These are phyloP conservation scores for Pelosia muscerda DNA, from an alignment of 2,888 invertebrate species.

Conservation along the genomic window DNA sequence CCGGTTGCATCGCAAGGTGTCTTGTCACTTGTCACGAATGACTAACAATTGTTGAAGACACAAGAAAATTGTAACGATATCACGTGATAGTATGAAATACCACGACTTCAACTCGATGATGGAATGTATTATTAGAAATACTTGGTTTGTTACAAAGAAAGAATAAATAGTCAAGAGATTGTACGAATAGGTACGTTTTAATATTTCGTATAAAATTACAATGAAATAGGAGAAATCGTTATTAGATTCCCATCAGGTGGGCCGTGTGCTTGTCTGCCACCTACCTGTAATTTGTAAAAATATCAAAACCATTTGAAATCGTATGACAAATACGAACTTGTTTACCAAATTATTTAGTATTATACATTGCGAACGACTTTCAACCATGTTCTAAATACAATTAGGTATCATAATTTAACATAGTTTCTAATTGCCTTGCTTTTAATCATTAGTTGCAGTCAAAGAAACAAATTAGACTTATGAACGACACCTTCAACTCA, in stretches of 20 bases:
- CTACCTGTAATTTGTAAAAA: background rate
- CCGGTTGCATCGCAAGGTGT: slow-evolving; percentile 66
- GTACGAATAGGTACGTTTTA: background rate
- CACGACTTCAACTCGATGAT: slow-evolving; percentile 41
- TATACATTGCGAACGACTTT: background rate
- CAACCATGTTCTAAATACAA: slow-evolving; percentile 30
- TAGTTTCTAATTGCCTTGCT: slow-evolving; percentile 19
- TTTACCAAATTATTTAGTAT: background rate
- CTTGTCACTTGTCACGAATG: slow-evolving; percentile 64
- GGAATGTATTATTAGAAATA: slow-evolving; percentile 58
- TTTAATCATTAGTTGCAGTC: slow-evolving; percentile 27
- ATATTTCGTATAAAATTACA: background rate
- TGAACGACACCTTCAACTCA: slow-evolving; percentile 36
- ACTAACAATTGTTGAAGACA: slow-evolving; percentile 58
- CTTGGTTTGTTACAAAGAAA: slow-evolving; percentile 46
- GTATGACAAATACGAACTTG: background rate
- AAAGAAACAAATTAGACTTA: slow-evolving; percentile 37
- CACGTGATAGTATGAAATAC: slow-evolving; percentile 56
- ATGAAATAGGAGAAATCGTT: too few species aligned
- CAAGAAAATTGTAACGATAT: slow-evolving; percentile 59
- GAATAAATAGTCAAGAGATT: background rate
- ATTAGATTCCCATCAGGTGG: too few species aligned
- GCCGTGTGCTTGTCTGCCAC: too few species aligned
- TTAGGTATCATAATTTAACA: slow-evolving; percentile 24
- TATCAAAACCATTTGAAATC: background rate